Evolutionary conservation across 2,888 invertebrate species (phyloP).

Genomic region (Zootermopsis nevadensis): DNA sequence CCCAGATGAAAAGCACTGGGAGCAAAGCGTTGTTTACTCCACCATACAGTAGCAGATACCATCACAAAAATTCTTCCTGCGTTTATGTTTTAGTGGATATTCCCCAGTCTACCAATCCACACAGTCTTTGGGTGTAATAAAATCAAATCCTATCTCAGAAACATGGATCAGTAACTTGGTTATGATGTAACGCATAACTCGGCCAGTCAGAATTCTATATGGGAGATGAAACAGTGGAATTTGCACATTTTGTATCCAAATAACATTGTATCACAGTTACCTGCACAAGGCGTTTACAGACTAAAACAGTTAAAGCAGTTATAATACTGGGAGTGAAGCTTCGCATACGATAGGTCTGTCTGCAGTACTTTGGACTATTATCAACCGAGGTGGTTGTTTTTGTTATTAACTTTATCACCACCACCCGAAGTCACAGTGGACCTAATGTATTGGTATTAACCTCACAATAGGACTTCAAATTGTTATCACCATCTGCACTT

Average conservation of each 20-base stretch:
- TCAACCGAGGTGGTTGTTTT: too few species aligned
- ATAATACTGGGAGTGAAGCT: too few species aligned
- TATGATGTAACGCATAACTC: neutral
- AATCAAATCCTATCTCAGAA: neutral
- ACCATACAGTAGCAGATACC: neutral
- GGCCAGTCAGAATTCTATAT: neutral
- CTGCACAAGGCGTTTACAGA: neutral
- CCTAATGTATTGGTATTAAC: too few species aligned
- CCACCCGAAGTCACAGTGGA: too few species aligned
- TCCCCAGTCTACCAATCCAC: neutral
- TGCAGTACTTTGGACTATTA: too few species aligned
- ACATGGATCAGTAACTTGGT: neutral
- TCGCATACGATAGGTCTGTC: too few species aligned
- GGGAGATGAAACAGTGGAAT: neutral
- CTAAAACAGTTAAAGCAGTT: too few species aligned
- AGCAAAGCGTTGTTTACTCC: neutral
- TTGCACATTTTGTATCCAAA: neutral
- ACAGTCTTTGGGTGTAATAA: constrained; percentile 6
- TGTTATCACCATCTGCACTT: too few species aligned
- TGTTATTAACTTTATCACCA: too few species aligned
- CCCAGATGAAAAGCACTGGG: too few species aligned
- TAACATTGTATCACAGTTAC: neutral
- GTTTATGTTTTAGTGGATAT: constrained; percentile 28
- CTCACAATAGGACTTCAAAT: too few species aligned
- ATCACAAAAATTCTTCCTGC: neutral